Percentiles rank a stretch among this genome's conserved stretches.
Evolutionary conservation across 1,140 invertebrate species (phyloP).

Genomic region (Drosophila teissieri): DNA sequence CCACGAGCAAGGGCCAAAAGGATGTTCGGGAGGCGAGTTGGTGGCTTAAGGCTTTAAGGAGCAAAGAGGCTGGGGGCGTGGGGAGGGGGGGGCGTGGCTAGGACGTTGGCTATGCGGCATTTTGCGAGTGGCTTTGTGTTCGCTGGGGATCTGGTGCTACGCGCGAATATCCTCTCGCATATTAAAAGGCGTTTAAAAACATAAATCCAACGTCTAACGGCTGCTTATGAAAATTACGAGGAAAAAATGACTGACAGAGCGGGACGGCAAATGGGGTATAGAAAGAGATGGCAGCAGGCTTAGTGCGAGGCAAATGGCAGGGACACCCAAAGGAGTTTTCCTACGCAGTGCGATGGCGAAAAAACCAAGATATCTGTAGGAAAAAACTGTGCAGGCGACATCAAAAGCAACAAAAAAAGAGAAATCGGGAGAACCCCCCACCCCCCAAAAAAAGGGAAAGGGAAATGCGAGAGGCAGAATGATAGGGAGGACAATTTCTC

Average conservation of each 20-base stretch:
- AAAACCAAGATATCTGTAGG: slow-evolving; percentile 21
- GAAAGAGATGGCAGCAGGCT: slow-evolving; percentile 26
- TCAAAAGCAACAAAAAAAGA: slow-evolving; percentile 60
- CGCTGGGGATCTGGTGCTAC: slow-evolving; percentile 53
- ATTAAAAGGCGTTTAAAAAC: slow-evolving; percentile 84
- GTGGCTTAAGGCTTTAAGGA: slow-evolving; percentile 17
- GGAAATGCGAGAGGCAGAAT: slow-evolving; percentile 5
- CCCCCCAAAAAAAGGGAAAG: not conserved
- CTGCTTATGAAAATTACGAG: slow-evolving; percentile 84
- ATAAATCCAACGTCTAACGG: slow-evolving; percentile 83
- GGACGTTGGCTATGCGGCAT: slow-evolving; percentile 73
- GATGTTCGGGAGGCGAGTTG: slow-evolving; percentile 1
- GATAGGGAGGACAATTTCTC: slow-evolving; percentile 79
- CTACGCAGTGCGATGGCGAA: slow-evolving; percentile 46
- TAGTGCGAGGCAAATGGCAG: slow-evolving; percentile 54
- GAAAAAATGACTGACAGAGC: slow-evolving; percentile 73
- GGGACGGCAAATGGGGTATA: slow-evolving; percentile 34
- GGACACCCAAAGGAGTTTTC: slow-evolving; percentile 75
- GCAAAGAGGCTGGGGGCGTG: not conserved
- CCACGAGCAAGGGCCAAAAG: slow-evolving; percentile 24
- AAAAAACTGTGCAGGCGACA: slow-evolving; percentile 73
- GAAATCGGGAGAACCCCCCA: not conserved
- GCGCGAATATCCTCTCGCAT: slow-evolving; percentile 80
- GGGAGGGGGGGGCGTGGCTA: slow-evolving; percentile 27
- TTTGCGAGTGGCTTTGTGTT: slow-evolving; percentile 80